A percentile compares a stretch with the other conserved stretches of the same genome.
Conservation (phyloP, 2,113 vertebrate genomes). For the Rhea pennata region DNA sequence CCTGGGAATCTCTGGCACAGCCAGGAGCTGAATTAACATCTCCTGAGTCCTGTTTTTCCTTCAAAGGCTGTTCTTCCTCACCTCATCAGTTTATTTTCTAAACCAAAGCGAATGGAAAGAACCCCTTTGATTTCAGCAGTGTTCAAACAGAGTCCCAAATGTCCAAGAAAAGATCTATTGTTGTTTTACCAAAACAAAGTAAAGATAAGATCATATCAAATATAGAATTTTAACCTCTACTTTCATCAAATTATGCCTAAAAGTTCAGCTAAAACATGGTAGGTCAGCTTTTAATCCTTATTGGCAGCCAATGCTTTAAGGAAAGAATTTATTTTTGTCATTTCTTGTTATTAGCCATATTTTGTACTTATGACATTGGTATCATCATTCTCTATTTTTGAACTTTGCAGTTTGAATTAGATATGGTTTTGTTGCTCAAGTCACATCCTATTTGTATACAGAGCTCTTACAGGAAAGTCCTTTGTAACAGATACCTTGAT, state of each 20-base stretch:
- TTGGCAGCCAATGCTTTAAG: not conserved
- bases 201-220: not conserved
- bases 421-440: not conserved
- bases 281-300: not conserved
- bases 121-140: not conserved
- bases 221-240: not conserved
- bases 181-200: not conserved
- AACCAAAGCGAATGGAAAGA: not conserved
- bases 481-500: not conserved
- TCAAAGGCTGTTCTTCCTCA: not conserved
- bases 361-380: not conserved
- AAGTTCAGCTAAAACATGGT: not conserved
- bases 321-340: not conserved
- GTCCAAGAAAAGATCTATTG: not conserved
- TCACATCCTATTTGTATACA: not conserved
- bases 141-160: not conserved
- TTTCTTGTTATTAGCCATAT: not conserved
- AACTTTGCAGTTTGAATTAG: not conserved
- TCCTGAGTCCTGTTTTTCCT: not conserved
- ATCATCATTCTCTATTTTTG: not conserved
- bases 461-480: not conserved
- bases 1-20: conserved; percentile 9
- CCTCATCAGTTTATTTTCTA: not conserved
- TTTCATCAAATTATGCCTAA: not conserved
- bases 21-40: not conserved